These are phyloP conservation scores for Blastomussa wellsi DNA, from an alignment of 92 coral and sea anemone species.

Conservation along the genomic window DNA sequence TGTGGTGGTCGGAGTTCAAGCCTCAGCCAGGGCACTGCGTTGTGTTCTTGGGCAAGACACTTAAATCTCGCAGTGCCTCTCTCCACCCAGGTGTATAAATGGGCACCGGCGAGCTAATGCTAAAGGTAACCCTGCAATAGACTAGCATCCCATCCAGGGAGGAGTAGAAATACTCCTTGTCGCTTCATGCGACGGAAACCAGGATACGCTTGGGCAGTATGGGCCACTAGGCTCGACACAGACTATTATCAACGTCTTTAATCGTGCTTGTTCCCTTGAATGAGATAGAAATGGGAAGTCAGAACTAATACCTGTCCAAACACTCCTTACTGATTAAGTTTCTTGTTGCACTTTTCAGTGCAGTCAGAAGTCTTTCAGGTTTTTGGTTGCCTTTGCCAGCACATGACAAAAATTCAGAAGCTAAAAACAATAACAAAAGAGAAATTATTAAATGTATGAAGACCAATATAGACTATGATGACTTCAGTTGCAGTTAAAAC, in stretches of 20 bases:
- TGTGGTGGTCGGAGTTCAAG: no score
- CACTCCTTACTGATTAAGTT: slow-evolving; percentile 86
- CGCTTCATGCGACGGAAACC: no score
- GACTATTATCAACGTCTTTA: not conserved
- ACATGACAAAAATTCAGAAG: slow-evolving; percentile 68
- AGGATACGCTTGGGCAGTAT: no score
- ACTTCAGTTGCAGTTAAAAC: not conserved
- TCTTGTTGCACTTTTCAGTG: slow-evolving; percentile 78
- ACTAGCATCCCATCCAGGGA: no score
- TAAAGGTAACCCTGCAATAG: no score
- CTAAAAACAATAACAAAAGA: slow-evolving; percentile 28
- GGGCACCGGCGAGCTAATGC: no score
- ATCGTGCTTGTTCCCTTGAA: not conserved
- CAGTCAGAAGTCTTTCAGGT: slow-evolving; percentile 61
- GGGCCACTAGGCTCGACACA: no score
- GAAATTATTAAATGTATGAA: not conserved
- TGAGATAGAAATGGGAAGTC: not conserved
- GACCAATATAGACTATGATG: not conserved
- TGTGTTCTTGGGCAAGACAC: no score
- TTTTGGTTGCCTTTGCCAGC: slow-evolving; percentile 55
- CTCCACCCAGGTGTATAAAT: no score
- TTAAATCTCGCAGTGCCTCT: no score
- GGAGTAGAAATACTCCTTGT: no score
- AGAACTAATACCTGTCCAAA: slow-evolving; percentile 76
- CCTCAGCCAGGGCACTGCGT: no score